Percentiles rank a stretch among this genome's conserved stretches.
These are phyloP conservation scores for Danio kyathit DNA, from an alignment of 2,797 vertebrate species.

Conservation along the genomic window DNA sequence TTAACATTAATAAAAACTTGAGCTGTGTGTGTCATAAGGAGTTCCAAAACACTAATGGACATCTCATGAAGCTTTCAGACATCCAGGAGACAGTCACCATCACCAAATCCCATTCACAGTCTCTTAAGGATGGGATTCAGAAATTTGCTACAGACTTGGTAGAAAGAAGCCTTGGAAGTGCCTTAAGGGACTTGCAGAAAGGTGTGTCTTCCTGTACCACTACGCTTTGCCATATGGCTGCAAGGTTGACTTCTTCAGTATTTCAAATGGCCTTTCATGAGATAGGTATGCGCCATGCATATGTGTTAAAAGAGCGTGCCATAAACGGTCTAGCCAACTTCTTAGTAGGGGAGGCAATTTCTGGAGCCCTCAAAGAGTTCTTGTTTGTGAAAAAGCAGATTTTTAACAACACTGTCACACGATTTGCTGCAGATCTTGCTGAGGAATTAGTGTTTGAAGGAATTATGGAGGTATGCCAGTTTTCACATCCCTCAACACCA, in stretches of 20 bases:
- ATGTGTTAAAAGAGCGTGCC: conserved; percentile 89
- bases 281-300: conserved; percentile 89
- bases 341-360: conserved; percentile 91
- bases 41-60: conserved; percentile 79
- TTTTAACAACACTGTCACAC: conserved; percentile 89
- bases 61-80: conserved; percentile 83
- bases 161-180: conserved; percentile 93
- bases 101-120: conserved; percentile 83
- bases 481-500: conserved; percentile 91
- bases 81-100: conserved; percentile 83
- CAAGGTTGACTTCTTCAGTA: conserved; percentile 91
- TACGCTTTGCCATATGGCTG: conserved; percentile 92
- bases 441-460: conserved; percentile 98
- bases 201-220: conserved; percentile 94
- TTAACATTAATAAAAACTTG: conserved; percentile 83
- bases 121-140: conserved; percentile 92
- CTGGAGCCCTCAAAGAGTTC: conserved; percentile 91
- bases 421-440: conserved; percentile 92
- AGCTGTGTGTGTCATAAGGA: conserved; percentile 85
- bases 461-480: conserved; percentile 99
- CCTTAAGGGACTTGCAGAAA: conserved; percentile 95
- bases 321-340: conserved; percentile 90
- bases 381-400: conserved; percentile 92
- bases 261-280: conserved; percentile 99
- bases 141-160: conserved; percentile 93